Conservation (phyloP, 2,888 invertebrate genomes). For the Drosophila helvetica region DNA sequence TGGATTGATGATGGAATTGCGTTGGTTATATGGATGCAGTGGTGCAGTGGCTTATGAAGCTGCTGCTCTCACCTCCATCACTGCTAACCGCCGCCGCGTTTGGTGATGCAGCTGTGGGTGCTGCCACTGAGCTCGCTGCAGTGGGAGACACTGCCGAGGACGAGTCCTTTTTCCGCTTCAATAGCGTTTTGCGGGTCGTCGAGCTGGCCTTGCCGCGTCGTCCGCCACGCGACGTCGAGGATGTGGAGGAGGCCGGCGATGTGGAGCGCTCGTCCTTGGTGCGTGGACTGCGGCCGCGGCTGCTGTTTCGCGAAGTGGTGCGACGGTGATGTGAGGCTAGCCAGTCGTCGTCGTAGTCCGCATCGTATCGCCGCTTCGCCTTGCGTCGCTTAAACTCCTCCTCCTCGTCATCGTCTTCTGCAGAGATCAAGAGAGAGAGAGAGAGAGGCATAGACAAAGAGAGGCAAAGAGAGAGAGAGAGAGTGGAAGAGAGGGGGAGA, state of each 20-base stretch:
- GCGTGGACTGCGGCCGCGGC: constrained; percentile 80
- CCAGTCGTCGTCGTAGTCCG: constrained; percentile 84
- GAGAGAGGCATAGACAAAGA: not conserved
- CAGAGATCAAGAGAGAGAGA: constrained; percentile 16
- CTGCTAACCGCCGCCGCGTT: constrained; percentile 52
- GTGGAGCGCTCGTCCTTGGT: constrained; percentile 81
- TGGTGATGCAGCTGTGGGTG: constrained; percentile 42
- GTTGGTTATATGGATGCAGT: constrained; percentile 41
- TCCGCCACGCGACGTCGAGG: constrained; percentile 74
- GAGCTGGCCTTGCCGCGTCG: constrained; percentile 53
- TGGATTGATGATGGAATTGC: constrained; percentile 8
- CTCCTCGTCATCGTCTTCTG: constrained; percentile 82
- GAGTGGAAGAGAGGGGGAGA: constrained; percentile 11
- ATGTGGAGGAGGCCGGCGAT: constrained; percentile 81
- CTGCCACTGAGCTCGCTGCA: constrained; percentile 44
- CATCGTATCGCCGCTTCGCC: constrained; percentile 82
- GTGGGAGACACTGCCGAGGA: constrained; percentile 17
- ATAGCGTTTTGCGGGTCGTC: constrained; percentile 79
- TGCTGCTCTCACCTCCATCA: constrained; percentile 50
- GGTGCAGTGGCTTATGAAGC: constrained; percentile 43
- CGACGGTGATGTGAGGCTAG: constrained; percentile 79
- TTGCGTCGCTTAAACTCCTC: constrained; percentile 82
- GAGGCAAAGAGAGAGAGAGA: constrained; percentile 5
- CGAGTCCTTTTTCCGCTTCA: constrained; percentile 76
- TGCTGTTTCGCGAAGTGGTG: constrained; percentile 76